Conservation (phyloP, 1,140 invertebrate genomes). For the Drosophila busckii region DNA sequence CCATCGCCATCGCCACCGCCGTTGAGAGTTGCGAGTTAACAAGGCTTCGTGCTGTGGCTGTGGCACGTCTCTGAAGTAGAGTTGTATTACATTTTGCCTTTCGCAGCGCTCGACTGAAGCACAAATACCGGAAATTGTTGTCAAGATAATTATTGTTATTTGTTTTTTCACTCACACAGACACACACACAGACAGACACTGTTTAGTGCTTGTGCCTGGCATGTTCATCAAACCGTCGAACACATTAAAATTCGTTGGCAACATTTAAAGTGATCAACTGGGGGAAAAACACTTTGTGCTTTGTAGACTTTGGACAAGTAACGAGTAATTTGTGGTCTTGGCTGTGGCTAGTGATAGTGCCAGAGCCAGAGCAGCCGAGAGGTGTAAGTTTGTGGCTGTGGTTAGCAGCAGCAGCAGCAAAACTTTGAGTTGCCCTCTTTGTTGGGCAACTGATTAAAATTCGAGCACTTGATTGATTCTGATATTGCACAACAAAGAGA, state of each 20-base stretch:
- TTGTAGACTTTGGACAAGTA: constrained; percentile 30
- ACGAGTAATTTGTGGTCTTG: constrained; percentile 59
- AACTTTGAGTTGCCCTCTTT: constrained; percentile 57
- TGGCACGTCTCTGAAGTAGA: constrained; percentile 63
- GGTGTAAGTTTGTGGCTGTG: constrained; percentile 14
- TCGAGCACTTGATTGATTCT: constrained; percentile 68
- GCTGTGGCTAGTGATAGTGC: constrained; percentile 44
- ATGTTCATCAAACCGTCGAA: constrained; percentile 70
- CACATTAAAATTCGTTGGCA: constrained; percentile 61
- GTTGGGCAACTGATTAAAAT: constrained; percentile 68
- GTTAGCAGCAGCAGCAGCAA: constrained; percentile 50
- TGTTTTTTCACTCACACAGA: constrained; percentile 65
- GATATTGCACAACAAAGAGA: constrained; percentile 35
- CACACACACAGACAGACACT: constrained; percentile 31
- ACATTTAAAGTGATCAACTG: constrained; percentile 16
- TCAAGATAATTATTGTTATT: constrained; percentile 79
- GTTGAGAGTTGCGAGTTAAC: constrained; percentile 18
- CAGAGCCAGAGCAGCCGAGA: not conserved
- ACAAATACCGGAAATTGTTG: constrained; percentile 79
- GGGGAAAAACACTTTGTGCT: constrained; percentile 1
- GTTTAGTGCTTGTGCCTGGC: constrained; percentile 26
- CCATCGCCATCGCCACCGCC: too few relatives aligned
- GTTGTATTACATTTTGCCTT: constrained; percentile 71
- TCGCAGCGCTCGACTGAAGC: constrained; percentile 74
- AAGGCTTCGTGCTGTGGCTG: constrained; percentile 18